Base-by-base conservation (phyloP, 2,113 vertebrate genomes). In the Clupea harengus region DNA sequence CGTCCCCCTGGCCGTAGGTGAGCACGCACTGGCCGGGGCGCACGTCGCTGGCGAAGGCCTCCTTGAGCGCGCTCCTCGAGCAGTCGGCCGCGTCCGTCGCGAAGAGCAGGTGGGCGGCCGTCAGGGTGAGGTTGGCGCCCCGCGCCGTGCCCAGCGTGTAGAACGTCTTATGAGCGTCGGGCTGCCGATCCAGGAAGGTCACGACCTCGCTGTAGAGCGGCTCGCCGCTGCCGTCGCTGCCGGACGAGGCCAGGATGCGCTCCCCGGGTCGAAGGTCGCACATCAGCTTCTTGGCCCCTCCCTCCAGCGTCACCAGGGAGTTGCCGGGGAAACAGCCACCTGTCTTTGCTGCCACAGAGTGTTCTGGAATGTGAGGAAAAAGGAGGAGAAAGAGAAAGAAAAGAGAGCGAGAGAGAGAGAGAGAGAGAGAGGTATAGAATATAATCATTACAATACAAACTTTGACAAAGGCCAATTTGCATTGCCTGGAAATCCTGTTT, bases 281-380 rank as follows among this genome's bases (percentile, higher is more conserved):
- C 93, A 99, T 91, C 0, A 92, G 92, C 25, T 91, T 97, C 17
- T 88, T 94, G 11, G 87, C 93, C 39, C 98, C 97, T 0, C 94
- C 92, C 87, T 97, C 95, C 72, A 98, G 89, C 15, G 90, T 94
- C 2, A 98, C 96, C 90, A 94, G 92, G 0, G 97, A 95, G 82
- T 92, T 89, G 3, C 96, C 97, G 0, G 98, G 96, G 89, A 99
- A 99, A 93, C 98, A 99, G 86, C 98, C 98, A 0, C 98, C 98
- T 0, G 98, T 99, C 94, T 99, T 99, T 20, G 98, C 98, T 6
- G 98, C 98, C 0, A 98, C 97, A 0, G 98, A 99, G 90, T 99
- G 97, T 87, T 99, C 98, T 99, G 94, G 32, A 78, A 15, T 39
- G 28, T 32, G 15, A n/a, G 82, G 0, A 75, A n/a, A 84, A 80